These are phyloP conservation scores for Lepidochrysops patricia DNA, from an alignment of 2,888 invertebrate genomes.

Conservation along the genomic window DNA sequence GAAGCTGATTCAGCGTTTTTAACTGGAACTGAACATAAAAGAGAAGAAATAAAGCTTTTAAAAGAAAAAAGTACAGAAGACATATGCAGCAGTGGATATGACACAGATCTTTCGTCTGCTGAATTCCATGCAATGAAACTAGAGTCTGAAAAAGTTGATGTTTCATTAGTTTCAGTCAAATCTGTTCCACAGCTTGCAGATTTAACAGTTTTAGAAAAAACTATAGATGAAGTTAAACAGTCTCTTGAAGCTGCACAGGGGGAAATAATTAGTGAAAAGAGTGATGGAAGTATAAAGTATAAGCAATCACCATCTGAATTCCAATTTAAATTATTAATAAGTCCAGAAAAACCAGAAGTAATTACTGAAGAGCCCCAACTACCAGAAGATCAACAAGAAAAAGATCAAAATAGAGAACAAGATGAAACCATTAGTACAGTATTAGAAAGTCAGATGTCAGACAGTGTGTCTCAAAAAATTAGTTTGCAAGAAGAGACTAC, in stretches of 20 bases:
- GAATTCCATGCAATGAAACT: slow-evolving; percentile 74
- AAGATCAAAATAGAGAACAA: slow-evolving; percentile 33
- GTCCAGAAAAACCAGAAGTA: slow-evolving; percentile 71
- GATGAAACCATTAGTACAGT: slow-evolving; percentile 30
- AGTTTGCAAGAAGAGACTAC: slow-evolving; percentile 60
- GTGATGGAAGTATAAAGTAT: slow-evolving; percentile 78
- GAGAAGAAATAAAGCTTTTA: slow-evolving; percentile 58
- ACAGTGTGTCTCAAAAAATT: slow-evolving; percentile 49
- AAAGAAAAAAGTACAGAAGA: slow-evolving; percentile 77
- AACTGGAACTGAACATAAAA: slow-evolving; percentile 61
- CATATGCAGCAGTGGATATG: slow-evolving; percentile 80
- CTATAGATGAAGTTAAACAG: slow-evolving; percentile 82
- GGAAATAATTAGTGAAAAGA: slow-evolving; percentile 78
- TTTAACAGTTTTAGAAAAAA: slow-evolving; percentile 77
- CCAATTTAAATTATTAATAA: slow-evolving; percentile 77
- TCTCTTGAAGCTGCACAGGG: slow-evolving; percentile 81
- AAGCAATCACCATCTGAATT: slow-evolving; percentile 84
- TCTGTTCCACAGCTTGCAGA: slow-evolving; percentile 66
- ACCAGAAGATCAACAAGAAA: slow-evolving; percentile 50
- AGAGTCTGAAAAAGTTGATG: slow-evolving; percentile 66
- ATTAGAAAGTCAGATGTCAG: slow-evolving; percentile 56
- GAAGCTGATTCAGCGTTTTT: slow-evolving; percentile 69
- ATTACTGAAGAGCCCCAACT: slow-evolving; percentile 75
- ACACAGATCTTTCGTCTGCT: slow-evolving; percentile 77
- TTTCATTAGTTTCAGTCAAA: slow-evolving; percentile 67